Base-by-base conservation (phyloP, 2,797 vertebrate genomes). In the Danio kyathit region DNA sequence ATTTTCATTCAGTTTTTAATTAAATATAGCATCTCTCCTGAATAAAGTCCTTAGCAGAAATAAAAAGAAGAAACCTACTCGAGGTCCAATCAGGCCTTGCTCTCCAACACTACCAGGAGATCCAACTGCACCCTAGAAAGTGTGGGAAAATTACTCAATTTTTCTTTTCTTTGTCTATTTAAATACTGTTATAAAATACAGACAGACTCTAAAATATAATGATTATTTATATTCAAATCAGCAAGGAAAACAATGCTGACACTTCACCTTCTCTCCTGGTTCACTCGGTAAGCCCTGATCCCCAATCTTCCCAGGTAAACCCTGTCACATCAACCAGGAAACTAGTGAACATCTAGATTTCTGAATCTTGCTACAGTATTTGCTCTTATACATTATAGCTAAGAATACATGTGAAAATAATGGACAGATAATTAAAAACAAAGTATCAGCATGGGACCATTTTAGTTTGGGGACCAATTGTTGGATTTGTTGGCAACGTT, bases 201-300 rank as follows among this genome's bases (percentile, higher is more conserved):
- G 16, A 9, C 14, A n/a, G 4, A 66, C 65, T 61, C 60, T 61
- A 14, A 65, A 44, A 44, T 17, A 17, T 5, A 16, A 46, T 40
- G 16, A 63, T 41, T 63, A 41, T n/a, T n/a, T 41, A 63, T n/a
- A 63, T 41, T 60, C 38, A 63, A 14, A 63, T 14, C 9, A 8
- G 21, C 16, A 19, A 43, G 40, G 9, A 56, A 54, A 66, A 38
- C 2, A 19, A 7, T 57, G 16, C 21, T 71, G 43, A 70, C 61
- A 38, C 29, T 16, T 84, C 29, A 95, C 94, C 92, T 91, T 93
- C 75, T 92, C 88, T 84, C 94, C 94, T 51, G 81, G 66, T 88
- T 94, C 92, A 67, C 93, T 93, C 17, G 85, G 85, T 64, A 82
- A 77, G 29, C 94, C 94, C 78, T 38, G 79, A 38, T 92, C 91